Base-by-base conservation (phyloP, 2,113 vertebrate species). In the Coturnix japonica region DNA sequence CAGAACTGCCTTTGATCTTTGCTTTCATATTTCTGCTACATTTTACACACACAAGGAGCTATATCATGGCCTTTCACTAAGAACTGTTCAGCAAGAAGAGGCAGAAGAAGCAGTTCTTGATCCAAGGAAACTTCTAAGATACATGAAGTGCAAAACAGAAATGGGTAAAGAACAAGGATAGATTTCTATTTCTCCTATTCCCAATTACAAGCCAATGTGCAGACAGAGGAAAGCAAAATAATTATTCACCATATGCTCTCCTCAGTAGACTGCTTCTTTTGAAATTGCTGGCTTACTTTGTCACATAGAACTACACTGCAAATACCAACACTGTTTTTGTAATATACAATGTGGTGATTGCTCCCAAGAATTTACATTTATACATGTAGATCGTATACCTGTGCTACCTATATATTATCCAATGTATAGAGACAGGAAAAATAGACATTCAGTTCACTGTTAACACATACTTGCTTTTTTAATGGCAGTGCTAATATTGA, bases 1-100 rank as follows among this genome's bases (percentile, higher is more conserved):
- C 85, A 87, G 85, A 83, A 74, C 43, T 54, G 75, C 57, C 89
- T 96, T 96, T 96, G 94, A 94, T 94, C 91, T 94, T 89, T 72
- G 61, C 75, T 95, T 95, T 94, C 92, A 82, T 92, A 83, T 74
- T 85, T 93, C 81, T 95, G 51, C 78, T 92, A 57, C 6, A 7
- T 92, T 93, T 93, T 95, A 67, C 56, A 16, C 80, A 65, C 78
- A 49, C 60, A 67, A 89, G 56, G 51, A 85, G 35, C 33, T 91
- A 74, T 82, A 74, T 82, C 22, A 0, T 53, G 53, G 85, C 57
- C 47, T 91, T 94, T 83, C 2, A 2, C 60, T 91, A 74, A 78
- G 60, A 67, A 43, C 13, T 53, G 26, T 60, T 91, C 3, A 0
- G 20, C 3, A 44, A 82, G 6, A 16, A 82, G 33, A 28, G 37